Conservation (phyloP, 1,140 invertebrate genomes). For the Druon quercuslanigerum region DNA sequence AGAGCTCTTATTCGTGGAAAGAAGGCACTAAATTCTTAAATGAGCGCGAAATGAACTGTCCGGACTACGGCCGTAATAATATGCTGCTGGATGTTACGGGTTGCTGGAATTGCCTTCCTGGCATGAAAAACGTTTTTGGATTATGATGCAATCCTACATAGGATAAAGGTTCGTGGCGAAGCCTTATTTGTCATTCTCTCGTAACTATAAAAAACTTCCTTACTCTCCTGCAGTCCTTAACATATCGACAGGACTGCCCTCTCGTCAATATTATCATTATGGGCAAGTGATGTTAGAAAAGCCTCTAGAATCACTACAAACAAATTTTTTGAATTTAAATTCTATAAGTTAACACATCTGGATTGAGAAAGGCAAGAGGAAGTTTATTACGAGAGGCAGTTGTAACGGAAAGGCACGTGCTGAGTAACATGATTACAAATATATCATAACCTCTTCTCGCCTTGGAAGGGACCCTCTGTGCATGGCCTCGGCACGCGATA, state of each 20-base stretch:
- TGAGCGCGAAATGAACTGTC: slow-evolving; percentile 68
- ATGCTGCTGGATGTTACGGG: slow-evolving; percentile 60
- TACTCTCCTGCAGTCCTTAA: background rate
- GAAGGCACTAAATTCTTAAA: slow-evolving; percentile 65
- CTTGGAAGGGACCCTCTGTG: slow-evolving; percentile 33
- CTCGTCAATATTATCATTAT: background rate
- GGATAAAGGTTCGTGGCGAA: slow-evolving; percentile 40
- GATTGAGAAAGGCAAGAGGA: slow-evolving; percentile 45
- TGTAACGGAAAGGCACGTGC: slow-evolving; percentile 71
- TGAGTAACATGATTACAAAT: slow-evolving; percentile 71
- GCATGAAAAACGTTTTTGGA: slow-evolving; percentile 59
- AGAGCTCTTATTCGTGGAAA: slow-evolving; percentile 54
- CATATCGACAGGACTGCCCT: background rate
- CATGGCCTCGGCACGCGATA: slow-evolving; percentile 61
- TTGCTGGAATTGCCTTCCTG: slow-evolving; percentile 59
- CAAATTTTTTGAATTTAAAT: background rate
- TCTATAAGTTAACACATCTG: background rate
- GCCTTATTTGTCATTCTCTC: slow-evolving; percentile 21
- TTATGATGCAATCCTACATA: slow-evolving; percentile 63
- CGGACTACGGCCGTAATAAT: slow-evolving; percentile 64
- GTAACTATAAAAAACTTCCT: slow-evolving; percentile 5
- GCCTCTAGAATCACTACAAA: background rate
- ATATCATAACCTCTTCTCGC: slow-evolving; percentile 68
- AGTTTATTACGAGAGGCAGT: slow-evolving; percentile 68
- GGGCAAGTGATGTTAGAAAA: background rate